Conservation (phyloP, 2,888 invertebrate species). For the Dichetophora obliterata region DNA sequence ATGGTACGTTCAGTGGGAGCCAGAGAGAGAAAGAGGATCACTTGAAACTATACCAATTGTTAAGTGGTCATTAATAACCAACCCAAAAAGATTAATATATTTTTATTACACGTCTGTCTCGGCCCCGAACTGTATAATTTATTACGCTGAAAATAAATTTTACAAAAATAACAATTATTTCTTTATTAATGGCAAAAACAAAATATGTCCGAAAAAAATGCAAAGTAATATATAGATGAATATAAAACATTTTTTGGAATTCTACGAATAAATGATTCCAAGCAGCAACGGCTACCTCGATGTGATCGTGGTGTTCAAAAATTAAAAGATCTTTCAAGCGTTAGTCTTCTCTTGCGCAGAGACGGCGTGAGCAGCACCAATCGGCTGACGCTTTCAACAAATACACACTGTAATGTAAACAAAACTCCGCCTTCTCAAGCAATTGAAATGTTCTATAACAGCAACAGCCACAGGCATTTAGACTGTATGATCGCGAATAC, state of each 20-base stretch:
- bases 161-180: constrained; percentile 47
- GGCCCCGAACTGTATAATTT: constrained; percentile 43
- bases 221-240: constrained; percentile 13
- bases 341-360: constrained; percentile 25
- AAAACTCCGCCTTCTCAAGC: constrained; percentile 64
- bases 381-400: constrained; percentile 61
- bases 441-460: constrained; percentile 43
- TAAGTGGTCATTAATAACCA: constrained; percentile 49
- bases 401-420: constrained; percentile 64
- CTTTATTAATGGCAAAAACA: constrained; percentile 39
- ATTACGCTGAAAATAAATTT: constrained; percentile 42
- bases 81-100: constrained; percentile 32
- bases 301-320: constrained; percentile 39
- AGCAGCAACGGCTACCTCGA: neutral
- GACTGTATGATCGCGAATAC: neutral
- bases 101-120: constrained; percentile 4
- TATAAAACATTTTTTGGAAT: constrained; percentile 45
- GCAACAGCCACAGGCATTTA: constrained; percentile 6
- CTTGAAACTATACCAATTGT: constrained; percentile 31
- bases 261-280: constrained; percentile 45
- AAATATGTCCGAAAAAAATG: constrained; percentile 28
- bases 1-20: constrained; percentile 18
- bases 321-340: constrained; percentile 63
- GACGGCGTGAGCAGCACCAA: constrained; percentile 50
- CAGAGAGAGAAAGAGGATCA: neutral